phyloP scores from a whole-genome alignment of 2,113 vertebrate genomes.

The Antennarius striatus region DNA sequence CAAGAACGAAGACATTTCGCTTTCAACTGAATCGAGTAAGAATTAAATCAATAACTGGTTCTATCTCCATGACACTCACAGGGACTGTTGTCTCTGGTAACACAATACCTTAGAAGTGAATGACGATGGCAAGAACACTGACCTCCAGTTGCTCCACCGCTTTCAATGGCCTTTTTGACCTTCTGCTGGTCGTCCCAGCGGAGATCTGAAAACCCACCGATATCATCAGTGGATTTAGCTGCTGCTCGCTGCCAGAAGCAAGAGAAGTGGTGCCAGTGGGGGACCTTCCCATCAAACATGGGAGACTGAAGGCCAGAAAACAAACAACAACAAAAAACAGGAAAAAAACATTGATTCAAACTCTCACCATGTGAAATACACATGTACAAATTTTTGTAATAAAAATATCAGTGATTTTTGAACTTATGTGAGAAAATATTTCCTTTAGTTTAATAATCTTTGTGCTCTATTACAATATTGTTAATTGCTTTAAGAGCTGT shows the following conservation, averaged over 20 bases:
- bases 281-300: conserved; percentile 97
- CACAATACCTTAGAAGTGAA: background rate
- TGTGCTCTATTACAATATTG: too few species aligned
- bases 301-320: conserved; percentile 82
- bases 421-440: too few species aligned
- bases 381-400: too few species aligned
- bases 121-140: background rate
- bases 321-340: background rate
- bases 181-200: conserved; percentile 98
- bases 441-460: too few species aligned
- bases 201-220: conserved; percentile 89
- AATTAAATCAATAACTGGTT: background rate
- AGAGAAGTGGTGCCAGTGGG: conserved; percentile 97
- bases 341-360: background rate
- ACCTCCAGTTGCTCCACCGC: conserved; percentile 81
- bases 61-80: too few species aligned
- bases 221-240: conserved; percentile 81
- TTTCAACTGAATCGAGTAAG: background rate
- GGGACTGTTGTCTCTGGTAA: too few species aligned
- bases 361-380: too few species aligned
- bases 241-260: conserved; percentile 95
- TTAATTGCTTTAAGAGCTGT: too few species aligned
- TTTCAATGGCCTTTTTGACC: conserved; percentile 92
- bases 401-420: too few species aligned
- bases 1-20: background rate